Percentiles rank a stretch among this genome's conserved stretches.
These are phyloP conservation scores for Solenopsis invicta DNA, from an alignment of 1,140 invertebrate genomes.

Conservation along the genomic window DNA sequence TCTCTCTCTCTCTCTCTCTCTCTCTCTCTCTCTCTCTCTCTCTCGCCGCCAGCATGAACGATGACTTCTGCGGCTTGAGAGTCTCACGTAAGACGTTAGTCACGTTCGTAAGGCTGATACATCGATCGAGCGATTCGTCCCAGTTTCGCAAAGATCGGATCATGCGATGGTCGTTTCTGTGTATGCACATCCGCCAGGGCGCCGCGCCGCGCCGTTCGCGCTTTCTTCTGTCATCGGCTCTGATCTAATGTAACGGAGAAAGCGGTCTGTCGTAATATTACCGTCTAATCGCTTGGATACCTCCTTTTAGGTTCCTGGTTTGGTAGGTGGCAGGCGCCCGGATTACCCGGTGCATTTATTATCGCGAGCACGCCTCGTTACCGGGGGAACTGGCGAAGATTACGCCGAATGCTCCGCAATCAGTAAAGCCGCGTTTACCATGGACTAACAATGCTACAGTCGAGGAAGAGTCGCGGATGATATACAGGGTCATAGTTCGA, in stretches of 20 bases:
- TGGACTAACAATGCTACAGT: neutral
- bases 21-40: neutral
- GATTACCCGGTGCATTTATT: conserved; percentile 30
- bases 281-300: conserved; percentile 46
- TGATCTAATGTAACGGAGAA: conserved; percentile 62
- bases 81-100: conserved; percentile 62
- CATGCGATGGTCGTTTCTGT: conserved; percentile 35
- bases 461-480: conserved; percentile 41
- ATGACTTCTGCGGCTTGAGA: conserved; percentile 52
- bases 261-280: conserved; percentile 61
- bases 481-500: conserved; percentile 42
- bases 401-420: conserved; percentile 24
- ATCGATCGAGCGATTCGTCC: conserved; percentile 57
- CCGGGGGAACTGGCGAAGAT: neutral
- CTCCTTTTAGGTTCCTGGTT: conserved; percentile 33
- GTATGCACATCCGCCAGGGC: conserved; percentile 13
- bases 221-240: conserved; percentile 67
- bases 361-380: conserved; percentile 29
- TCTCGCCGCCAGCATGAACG: conserved; percentile 26
- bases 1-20: neutral
- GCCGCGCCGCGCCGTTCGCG: conserved; percentile 1
- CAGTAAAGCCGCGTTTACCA: conserved; percentile 15
- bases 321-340: conserved; percentile 5
- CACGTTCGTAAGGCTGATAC: conserved; percentile 53
- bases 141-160: conserved; percentile 63